Conservation (phyloP, 1,140 invertebrate species). For the Ctenoplectra terminalis region DNA sequence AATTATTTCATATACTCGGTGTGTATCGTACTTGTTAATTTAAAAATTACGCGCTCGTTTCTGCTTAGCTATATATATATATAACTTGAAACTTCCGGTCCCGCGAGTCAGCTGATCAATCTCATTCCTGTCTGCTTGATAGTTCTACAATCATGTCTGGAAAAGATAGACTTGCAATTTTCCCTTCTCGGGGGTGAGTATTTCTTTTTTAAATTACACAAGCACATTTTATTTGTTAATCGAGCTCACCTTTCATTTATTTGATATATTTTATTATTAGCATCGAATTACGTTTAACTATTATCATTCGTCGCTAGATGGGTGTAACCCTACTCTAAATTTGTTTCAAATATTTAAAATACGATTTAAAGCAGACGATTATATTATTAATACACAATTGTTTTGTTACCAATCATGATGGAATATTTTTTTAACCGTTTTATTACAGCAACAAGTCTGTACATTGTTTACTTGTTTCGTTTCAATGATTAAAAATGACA, state of each 20-base stretch:
- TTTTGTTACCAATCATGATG: neutral
- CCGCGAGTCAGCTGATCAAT: conserved; percentile 81
- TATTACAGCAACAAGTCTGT: neutral
- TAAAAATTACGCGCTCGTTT: conserved; percentile 47
- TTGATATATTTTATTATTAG: conserved; percentile 28
- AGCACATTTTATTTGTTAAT: neutral
- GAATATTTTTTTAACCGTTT: too few species aligned
- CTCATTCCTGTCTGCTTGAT: conserved; percentile 76
- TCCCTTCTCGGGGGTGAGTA: conserved; percentile 98
- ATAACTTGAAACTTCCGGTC: conserved; percentile 62
- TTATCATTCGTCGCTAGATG: conserved; percentile 57
- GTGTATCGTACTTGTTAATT: neutral
- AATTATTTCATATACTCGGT: neutral
- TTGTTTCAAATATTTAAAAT: conserved; percentile 21
- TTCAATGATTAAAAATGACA: neutral
- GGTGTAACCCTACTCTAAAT: conserved; percentile 77
- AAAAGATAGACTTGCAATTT: conserved; percentile 97
- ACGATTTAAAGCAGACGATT: neutral
- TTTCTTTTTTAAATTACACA: conserved; percentile 29
- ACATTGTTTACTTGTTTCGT: neutral
- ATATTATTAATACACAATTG: conserved; percentile 18
- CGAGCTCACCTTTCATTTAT: conserved; percentile 20
- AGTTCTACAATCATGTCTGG: conserved; percentile 90
- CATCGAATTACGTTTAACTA: neutral
- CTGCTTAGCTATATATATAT: neutral